These are phyloP conservation scores for Diloba caeruleocephala DNA, from an alignment of 2,888 invertebrate species.

Conservation along the genomic window DNA sequence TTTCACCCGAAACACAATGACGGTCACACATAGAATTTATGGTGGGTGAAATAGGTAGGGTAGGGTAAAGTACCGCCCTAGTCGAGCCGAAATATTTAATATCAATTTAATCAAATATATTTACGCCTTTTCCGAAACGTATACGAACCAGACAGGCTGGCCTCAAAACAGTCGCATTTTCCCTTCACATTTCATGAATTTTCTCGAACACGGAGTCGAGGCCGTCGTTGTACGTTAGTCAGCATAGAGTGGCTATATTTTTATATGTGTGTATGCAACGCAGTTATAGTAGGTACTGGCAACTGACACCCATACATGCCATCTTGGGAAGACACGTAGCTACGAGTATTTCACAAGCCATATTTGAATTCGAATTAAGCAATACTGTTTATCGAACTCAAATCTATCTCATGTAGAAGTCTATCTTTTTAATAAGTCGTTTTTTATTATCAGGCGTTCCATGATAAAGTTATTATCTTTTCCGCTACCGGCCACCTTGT, in stretches of 20 bases:
- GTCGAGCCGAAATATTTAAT: too few species aligned
- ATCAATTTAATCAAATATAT: too few species aligned
- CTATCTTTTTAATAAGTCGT: background rate
- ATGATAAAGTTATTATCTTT: conserved; percentile 17
- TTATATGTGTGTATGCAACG: background rate
- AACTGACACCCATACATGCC: conserved; percentile 3
- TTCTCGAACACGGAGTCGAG: conserved; percentile 28
- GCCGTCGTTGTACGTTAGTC: background rate
- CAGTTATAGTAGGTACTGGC: background rate
- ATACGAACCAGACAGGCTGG: conserved; percentile 1
- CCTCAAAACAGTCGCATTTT: conserved; percentile 18
- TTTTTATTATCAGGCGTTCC: background rate
- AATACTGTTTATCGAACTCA: background rate
- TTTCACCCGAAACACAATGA: too few species aligned
- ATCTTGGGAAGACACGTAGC: background rate
- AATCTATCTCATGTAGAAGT: conserved; percentile 3
- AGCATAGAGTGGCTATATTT: background rate
- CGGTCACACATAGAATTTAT: too few species aligned
- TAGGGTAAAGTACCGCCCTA: too few species aligned
- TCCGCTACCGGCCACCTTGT: conserved; percentile 11
- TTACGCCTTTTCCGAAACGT: too few species aligned
- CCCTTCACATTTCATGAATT: conserved; percentile 30
- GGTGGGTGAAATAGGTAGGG: too few species aligned
- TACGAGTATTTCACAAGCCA: conserved; percentile 12
- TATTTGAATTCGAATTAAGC: conserved; percentile 1